Conservation (phyloP, 2,113 vertebrate species). For the Pelodiscus sinensis region DNA sequence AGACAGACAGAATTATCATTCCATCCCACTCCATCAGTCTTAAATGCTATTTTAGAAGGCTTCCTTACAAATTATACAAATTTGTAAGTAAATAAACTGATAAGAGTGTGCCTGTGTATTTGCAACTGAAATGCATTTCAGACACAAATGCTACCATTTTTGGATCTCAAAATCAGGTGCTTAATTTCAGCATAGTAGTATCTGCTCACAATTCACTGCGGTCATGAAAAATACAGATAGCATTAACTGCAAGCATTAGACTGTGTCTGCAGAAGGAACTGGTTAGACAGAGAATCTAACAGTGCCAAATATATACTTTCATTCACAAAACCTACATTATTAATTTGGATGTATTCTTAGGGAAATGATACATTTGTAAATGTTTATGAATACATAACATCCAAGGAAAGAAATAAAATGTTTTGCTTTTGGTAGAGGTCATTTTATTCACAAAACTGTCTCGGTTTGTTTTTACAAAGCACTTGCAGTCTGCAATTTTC, state of each 20-base stretch:
- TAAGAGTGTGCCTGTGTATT: neutral
- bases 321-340: neutral
- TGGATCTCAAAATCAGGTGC: neutral
- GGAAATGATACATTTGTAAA: neutral
- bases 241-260: neutral
- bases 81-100: neutral
- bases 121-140: neutral
- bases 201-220: neutral
- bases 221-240: neutral
- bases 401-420: neutral
- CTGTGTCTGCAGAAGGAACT: neutral
- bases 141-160: neutral
- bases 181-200: neutral
- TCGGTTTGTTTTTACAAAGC: neutral
- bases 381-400: rapidly evolving
- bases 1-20: rapidly evolving
- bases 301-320: neutral
- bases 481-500: neutral
- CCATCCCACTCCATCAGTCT: neutral
- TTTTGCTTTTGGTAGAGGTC: neutral
- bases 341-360: rapidly evolving
- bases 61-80: rapidly evolving
- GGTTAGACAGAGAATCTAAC: rapidly evolving
- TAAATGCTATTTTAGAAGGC: neutral
- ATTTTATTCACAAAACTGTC: neutral